Evolutionary conservation across 2,113 vertebrate genomes (phyloP).

Genomic region (Anhinga anhinga): DNA sequence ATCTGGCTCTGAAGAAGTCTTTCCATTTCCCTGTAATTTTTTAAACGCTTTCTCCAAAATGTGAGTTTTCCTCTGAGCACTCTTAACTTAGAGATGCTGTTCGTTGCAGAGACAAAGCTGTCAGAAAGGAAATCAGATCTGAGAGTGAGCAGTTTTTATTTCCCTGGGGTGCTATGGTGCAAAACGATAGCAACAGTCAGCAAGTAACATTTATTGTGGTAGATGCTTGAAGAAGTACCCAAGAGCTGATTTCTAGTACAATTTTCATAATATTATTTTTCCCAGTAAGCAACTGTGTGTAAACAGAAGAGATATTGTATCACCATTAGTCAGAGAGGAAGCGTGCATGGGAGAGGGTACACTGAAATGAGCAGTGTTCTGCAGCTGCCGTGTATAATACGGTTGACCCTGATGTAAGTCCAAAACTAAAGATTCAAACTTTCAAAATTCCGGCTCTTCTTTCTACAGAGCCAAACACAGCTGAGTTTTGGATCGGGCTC

Average conservation of each 20-base stretch:
- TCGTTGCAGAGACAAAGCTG: neutral
- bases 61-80: neutral
- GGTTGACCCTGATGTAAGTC: fast-evolving
- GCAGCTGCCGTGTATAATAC: neutral
- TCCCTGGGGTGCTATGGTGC: neutral
- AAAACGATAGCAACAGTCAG: neutral
- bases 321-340: neutral
- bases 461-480: neutral
- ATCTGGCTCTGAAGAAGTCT: neutral
- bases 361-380: neutral
- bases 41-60: neutral
- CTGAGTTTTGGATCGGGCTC: neutral
- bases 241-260: neutral
- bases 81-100: neutral
- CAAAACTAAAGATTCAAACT: neutral
- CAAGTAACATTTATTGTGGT: neutral
- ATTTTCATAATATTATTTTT: neutral
- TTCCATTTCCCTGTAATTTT: neutral
- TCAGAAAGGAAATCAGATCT: neutral
- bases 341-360: neutral
- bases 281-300: neutral
- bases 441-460: neutral
- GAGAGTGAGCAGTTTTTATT: neutral
- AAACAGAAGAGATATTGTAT: neutral
- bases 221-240: neutral